A percentile compares a stretch with the other conserved stretches of the same genome.
Conservation (phyloP, 2,797 vertebrate species). For the Gymnodraco acuticeps region DNA sequence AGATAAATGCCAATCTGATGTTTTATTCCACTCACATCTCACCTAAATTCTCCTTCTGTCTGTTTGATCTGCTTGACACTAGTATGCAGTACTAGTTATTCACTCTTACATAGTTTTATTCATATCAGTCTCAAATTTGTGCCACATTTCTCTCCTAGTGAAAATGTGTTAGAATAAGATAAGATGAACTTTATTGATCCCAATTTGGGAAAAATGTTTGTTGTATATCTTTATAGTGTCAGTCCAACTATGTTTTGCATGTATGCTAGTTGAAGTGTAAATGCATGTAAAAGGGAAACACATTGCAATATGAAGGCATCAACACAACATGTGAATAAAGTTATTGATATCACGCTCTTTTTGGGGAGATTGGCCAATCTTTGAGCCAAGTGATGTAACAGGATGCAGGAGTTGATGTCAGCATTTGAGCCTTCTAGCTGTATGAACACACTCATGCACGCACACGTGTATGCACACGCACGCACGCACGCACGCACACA, state of each 20-base stretch:
- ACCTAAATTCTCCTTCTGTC: conserved; percentile 6
- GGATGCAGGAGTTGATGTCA: conserved; percentile 68
- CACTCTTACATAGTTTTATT: not conserved
- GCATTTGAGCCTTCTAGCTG: conserved; percentile 61
- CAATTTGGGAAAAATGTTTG: too few relatives aligned
- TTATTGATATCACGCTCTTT: conserved; percentile 47
- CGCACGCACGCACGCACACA: too few relatives aligned
- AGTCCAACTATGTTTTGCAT: conserved; percentile 9
- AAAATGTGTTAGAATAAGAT: conserved; percentile 2
- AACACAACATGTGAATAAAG: conserved; percentile 28
- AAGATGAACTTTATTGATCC: too few relatives aligned
- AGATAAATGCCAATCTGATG: not conserved
- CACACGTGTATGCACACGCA: too few relatives aligned
- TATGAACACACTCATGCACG: conserved; percentile 2
- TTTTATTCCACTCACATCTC: conserved; percentile 9
- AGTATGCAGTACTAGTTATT: conserved; percentile 1
- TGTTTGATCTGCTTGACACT: conserved; percentile 8
- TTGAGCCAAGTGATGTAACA: conserved; percentile 67
- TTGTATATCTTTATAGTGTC: conserved; percentile 16
- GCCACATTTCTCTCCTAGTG: not conserved
- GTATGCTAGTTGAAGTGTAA: conserved; percentile 11
- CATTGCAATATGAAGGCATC: conserved; percentile 13
- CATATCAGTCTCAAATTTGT: not conserved
- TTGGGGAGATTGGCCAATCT: not conserved
- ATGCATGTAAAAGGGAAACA: conserved; percentile 26